Percentiles rank a stretch among this genome's conserved stretches.
These are phyloP conservation scores for Drosophila pegasa DNA, from an alignment of 2,888 invertebrate species.

Conservation along the genomic window DNA sequence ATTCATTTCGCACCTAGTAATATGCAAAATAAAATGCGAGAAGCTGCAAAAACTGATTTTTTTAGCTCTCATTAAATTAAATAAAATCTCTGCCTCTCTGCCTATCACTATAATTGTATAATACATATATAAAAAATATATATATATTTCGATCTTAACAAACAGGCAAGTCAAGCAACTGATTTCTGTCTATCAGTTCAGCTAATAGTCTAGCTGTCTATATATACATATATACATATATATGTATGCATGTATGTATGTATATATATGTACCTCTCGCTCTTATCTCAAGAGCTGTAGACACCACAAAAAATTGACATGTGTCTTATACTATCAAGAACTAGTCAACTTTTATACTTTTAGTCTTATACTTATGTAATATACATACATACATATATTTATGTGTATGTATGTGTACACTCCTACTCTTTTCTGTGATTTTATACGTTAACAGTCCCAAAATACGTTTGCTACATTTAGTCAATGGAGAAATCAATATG, in stretches of 20 bases:
- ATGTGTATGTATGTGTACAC: not conserved
- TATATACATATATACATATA: not conserved
- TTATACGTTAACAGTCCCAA: not conserved
- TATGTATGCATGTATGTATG: not conserved
- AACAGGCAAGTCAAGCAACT: constrained; percentile 5
- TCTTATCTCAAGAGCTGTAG: constrained; percentile 10
- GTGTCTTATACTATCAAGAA: constrained; percentile 5
- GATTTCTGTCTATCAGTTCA: constrained; percentile 5
- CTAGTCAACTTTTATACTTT: not conserved
- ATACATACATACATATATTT: not conserved
- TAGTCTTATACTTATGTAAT: constrained; percentile 6
- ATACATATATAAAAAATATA: not conserved
- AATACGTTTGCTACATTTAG: not conserved
- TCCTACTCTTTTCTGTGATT: not conserved
- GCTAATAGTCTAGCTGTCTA: not conserved
- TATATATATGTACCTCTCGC: not conserved
- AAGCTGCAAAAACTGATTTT: not conserved
- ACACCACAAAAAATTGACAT: constrained; percentile 9
- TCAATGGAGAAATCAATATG: not conserved
- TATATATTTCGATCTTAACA: constrained; percentile 3
- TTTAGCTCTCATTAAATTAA: not conserved
- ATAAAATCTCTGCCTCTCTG: not conserved
- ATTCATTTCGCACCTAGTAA: not conserved
- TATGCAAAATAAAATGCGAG: not conserved
- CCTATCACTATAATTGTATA: not conserved